Conservation (phyloP, 2,113 vertebrate species). For the Barbus barbus region DNA sequence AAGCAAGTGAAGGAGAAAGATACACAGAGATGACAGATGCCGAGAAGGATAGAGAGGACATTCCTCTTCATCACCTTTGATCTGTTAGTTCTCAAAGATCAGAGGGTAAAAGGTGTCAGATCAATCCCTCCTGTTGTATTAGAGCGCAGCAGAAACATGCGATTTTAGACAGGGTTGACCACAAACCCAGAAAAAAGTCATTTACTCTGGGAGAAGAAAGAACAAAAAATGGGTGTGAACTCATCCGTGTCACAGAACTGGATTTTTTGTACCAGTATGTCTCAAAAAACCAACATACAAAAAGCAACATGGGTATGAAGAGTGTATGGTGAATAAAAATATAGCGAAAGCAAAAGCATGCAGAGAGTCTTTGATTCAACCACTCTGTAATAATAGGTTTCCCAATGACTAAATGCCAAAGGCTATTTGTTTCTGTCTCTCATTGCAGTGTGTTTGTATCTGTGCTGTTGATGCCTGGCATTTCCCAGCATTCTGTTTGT, state of each 20-base stretch:
- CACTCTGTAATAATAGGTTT: conserved; percentile 53
- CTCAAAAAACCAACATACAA: not conserved
- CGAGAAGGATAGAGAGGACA: not conserved
- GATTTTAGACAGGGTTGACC: conserved; percentile 3
- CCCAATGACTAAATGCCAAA: conserved; percentile 48
- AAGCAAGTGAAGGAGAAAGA: not conserved
- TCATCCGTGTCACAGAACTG: not conserved
- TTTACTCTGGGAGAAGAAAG: conserved; percentile 21
- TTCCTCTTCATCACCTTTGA: conserved; percentile 52
- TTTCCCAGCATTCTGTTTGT: conserved; percentile 42
- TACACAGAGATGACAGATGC: not conserved
- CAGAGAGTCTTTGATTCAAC: conserved; percentile 13
- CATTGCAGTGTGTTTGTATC: conserved; percentile 25
- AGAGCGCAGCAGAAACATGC: not conserved
- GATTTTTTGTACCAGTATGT: not conserved
- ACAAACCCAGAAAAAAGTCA: conserved; percentile 24
- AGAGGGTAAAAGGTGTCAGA: conserved; percentile 39
- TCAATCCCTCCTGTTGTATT: conserved; percentile 26
- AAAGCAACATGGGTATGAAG: not conserved
- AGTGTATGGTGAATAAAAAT: not conserved
- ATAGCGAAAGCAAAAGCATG: conserved; percentile 8
- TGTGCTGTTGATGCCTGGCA: conserved; percentile 28
- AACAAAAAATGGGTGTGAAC: conserved; percentile 27
- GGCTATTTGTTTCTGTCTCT: conserved; percentile 24
- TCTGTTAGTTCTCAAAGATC: conserved; percentile 39